Evolutionary conservation across 2,113 vertebrate species (phyloP).

Genomic region (Uria lomvia): DNA sequence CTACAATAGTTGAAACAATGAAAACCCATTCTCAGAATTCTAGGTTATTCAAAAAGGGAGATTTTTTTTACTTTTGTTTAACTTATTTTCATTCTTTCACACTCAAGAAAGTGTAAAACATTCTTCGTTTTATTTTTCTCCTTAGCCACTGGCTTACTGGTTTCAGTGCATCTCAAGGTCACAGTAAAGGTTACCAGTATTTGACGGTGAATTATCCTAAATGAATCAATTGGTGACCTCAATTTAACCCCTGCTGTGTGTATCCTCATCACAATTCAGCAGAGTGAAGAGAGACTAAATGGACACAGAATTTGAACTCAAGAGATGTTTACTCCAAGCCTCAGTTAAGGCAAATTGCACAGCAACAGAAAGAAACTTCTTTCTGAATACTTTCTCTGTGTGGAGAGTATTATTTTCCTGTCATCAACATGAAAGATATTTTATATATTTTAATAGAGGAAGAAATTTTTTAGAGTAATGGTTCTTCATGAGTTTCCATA

Average conservation of each 20-base stretch:
- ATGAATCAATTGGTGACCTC: neutral
- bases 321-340: neutral
- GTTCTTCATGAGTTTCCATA: neutral
- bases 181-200: neutral
- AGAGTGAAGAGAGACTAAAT: neutral
- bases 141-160: neutral
- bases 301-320: neutral
- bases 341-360: neutral
- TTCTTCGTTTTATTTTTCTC: neutral
- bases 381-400: neutral
- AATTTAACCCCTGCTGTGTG: neutral
- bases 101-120: neutral
- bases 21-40: neutral
- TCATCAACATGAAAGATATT: neutral
- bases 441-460: neutral
- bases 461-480: neutral
- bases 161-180: neutral
- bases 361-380: neutral
- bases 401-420: neutral
- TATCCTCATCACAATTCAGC: neutral
- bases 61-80: neutral
- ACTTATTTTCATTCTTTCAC: neutral
- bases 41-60: neutral
- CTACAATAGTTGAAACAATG: neutral
- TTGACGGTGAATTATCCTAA: constrained; percentile 17